Evolutionary conservation across 37 sponge, comb jelly and placozoan genomes (phyloP).

Genomic region (Petrosia ficiformis): DNA sequence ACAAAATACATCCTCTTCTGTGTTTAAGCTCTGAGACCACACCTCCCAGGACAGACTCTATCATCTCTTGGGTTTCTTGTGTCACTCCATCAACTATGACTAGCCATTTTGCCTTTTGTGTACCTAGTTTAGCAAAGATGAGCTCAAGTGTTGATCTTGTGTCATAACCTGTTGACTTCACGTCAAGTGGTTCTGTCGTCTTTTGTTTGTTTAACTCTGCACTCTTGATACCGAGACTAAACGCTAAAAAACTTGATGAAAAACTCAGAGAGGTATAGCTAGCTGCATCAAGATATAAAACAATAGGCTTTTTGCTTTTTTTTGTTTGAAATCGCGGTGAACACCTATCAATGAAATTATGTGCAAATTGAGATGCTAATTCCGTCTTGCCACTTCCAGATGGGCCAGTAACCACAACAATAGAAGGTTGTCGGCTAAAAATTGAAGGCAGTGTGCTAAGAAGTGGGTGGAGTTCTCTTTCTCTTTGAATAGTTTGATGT

Average conservation of each 20-base stretch:
- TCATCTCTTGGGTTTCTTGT: too few relatives aligned
- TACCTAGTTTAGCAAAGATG: slow-evolving; percentile 11
- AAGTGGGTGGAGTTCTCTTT: neutral
- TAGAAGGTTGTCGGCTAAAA: neutral
- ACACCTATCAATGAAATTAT: slow-evolving; percentile 5
- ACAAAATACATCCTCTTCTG: too few relatives aligned
- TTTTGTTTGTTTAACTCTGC: neutral
- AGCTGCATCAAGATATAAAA: slow-evolving; percentile 36
- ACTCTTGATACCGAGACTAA: slow-evolving; percentile 16
- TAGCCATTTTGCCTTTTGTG: slow-evolving; percentile 43
- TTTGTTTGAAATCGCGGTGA: slow-evolving; percentile 9
- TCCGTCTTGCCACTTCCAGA: slow-evolving; percentile 75
- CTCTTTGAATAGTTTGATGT: slow-evolving; percentile 5
- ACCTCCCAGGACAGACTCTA: too few relatives aligned
- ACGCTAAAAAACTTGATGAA: slow-evolving; percentile 25
- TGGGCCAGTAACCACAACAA: slow-evolving; percentile 52
- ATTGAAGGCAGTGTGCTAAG: neutral
- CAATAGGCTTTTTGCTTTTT: slow-evolving; percentile 16
- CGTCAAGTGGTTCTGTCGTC: neutral
- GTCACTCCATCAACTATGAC: slow-evolving; percentile 48
- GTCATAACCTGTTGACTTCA: neutral
- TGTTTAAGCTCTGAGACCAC: too few relatives aligned
- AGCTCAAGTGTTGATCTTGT: neutral
- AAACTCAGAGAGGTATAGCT: neutral
- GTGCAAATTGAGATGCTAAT: slow-evolving; percentile 42